Base-by-base conservation (phyloP, 1,140 invertebrate species). In the Drosophila lacteicornis region DNA sequence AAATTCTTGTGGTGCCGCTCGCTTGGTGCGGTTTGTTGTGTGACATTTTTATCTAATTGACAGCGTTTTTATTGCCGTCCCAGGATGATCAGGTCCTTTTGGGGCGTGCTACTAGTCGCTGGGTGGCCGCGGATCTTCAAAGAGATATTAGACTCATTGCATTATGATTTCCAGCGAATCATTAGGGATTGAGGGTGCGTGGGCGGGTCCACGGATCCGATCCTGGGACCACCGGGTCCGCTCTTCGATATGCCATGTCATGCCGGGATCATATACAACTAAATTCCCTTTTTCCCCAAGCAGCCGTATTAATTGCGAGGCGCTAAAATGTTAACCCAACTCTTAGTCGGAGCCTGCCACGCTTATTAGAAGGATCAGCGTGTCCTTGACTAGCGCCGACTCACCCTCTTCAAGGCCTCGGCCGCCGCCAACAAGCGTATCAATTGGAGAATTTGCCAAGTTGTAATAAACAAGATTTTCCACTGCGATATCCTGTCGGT, bases 41-140 rank as follows among this genome's bases (percentile, higher is more conserved):
- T 92, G 91, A 92, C 91, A 92, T 92, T 92, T 91, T 92, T 92
- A 92, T 92, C 91, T 92, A 92, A 92, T 92, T 92, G 91, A 91
- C 88, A 90, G 73, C 62, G 83, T 91, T 78, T 75, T 91, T 83
- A 80, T 86, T 75, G 79, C 80, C 49, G 62, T 70, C 53, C 66
- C 46, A 69, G 68, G 38, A 60, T 53, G 50, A 38, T 25, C 75
- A 36, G 33, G 46, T 46, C 17, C 40, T 69, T 56, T 40, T 88
- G 88, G 90, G 90, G 90, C 82, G 90, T 91, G 90, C 90, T 83
- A 86, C 79, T 53, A 46, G 25, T 7, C 11, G 22, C 11, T 70
- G 51, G 60, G 59, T 69, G 67, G 60, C 46, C 75, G 76, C 65
- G 62, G 36, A 50, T 71, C 76, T 75, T 90, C 85, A 84, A 81